phyloP scores from a whole-genome alignment of 2,113 vertebrate species.

The Pogonocichla stellata region DNA sequence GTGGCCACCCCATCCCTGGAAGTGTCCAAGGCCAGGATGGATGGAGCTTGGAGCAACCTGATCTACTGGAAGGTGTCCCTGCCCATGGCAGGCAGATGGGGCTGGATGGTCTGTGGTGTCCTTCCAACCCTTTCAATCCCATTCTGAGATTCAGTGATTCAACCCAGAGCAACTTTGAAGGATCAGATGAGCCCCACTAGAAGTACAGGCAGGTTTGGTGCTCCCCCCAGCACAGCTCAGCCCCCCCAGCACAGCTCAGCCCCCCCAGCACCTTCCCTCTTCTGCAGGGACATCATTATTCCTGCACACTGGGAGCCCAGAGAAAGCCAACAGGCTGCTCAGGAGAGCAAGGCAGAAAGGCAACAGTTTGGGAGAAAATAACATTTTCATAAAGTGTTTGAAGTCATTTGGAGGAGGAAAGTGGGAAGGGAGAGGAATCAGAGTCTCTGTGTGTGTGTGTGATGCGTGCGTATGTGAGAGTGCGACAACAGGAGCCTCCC shows the following conservation, averaged over 20 bases:
- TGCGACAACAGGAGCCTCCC: background rate
- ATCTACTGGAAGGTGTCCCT: background rate
- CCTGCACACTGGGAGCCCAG: background rate
- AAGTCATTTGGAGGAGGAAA: conserved; percentile 35
- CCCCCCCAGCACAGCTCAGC: background rate
- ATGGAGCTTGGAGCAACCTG: background rate
- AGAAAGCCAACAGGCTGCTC: background rate
- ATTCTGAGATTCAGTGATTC: background rate
- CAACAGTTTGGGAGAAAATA: conserved; percentile 35
- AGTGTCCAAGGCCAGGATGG: background rate
- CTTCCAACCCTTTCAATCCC: background rate
- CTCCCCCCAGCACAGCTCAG: background rate
- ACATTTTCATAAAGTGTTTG: background rate
- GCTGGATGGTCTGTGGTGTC: too few relatives aligned
- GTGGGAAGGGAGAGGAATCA: conserved; percentile 30
- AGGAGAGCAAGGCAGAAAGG: background rate
- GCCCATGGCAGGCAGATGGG: background rate
- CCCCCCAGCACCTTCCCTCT: background rate
- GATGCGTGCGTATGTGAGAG: background rate
- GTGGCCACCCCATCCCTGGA: background rate
- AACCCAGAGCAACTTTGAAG: background rate
- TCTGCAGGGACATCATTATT: background rate
- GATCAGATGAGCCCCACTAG: background rate
- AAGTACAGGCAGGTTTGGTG: background rate
- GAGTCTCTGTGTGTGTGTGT: background rate